Conservation (phyloP, 2,797 vertebrate genomes). For the Perodicticus potto region DNA sequence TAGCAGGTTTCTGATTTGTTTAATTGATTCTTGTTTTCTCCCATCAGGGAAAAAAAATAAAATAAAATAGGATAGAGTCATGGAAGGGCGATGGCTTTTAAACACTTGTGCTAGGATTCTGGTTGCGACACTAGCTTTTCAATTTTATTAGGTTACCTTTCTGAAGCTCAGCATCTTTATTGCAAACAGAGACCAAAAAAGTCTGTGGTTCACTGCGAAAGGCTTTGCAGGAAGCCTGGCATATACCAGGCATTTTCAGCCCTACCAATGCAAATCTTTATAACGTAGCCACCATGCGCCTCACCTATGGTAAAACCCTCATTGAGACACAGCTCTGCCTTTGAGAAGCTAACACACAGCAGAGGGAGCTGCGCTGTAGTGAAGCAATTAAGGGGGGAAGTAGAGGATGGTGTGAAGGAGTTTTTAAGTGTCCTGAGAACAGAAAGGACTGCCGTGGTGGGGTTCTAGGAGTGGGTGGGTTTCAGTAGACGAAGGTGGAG, state of each 20-base stretch:
- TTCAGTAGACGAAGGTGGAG: not conserved
- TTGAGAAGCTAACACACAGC: not conserved
- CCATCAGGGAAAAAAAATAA: not conserved
- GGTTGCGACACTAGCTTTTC: not conserved
- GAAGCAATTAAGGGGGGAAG: not conserved
- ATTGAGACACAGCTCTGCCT: not conserved
- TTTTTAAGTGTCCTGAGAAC: not conserved
- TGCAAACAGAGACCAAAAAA: not conserved
- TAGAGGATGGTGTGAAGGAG: not conserved
- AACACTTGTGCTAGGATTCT: not conserved
- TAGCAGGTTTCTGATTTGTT: not conserved
- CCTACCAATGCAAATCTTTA: not conserved
- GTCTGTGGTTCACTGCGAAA: not conserved
- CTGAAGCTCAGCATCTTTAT: not conserved
- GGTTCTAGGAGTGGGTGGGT: too few relatives aligned
- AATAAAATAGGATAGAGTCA: not conserved
- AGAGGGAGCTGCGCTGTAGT: not conserved
- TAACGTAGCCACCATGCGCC: too few relatives aligned
- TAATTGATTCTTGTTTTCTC: not conserved
- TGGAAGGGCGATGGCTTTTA: not conserved
- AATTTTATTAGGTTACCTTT: not conserved
- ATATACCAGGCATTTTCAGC: not conserved
- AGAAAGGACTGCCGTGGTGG: rapidly evolving
- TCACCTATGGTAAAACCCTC: not conserved
- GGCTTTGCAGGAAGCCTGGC: not conserved